Percentiles rank a stretch among this genome's conserved stretches.
These are phyloP conservation scores for Aythya baeri DNA, from an alignment of 2,113 vertebrate genomes.

Conservation along the genomic window DNA sequence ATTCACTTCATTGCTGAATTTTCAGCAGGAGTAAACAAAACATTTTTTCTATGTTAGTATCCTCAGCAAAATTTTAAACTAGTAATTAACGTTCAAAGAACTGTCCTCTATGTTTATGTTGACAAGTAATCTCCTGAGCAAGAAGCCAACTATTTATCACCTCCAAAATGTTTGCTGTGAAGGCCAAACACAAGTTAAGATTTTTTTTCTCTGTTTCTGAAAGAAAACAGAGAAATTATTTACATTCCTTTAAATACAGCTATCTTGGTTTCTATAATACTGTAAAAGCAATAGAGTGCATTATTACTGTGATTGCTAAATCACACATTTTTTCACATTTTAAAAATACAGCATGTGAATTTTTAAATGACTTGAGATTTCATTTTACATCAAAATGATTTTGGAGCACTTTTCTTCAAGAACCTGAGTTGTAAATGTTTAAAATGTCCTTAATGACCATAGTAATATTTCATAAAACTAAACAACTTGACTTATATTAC, in stretches of 20 bases:
- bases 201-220: not conserved
- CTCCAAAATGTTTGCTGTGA: not conserved
- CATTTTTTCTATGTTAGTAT: not conserved
- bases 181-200: not conserved
- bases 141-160: not conserved
- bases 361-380: too few relatives aligned
- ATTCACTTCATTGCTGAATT: not conserved
- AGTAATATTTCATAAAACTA: not conserved
- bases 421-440: not conserved
- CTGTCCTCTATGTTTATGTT: not conserved
- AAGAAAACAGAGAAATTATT: not conserved
- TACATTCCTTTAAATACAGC: not conserved
- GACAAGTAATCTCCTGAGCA: not conserved
- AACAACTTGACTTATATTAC: not conserved
- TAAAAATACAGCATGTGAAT: too few relatives aligned
- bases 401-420: not conserved
- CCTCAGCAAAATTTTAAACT: not conserved
- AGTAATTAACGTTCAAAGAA: not conserved
- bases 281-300: not conserved
- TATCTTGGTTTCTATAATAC: not conserved
- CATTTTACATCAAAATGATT: not conserved
- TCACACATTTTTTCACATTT: not conserved
- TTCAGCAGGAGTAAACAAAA: not conserved
- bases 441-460: not conserved
- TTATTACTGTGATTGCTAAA: not conserved